Evolutionary conservation across 2,113 vertebrate species (phyloP), one percentile per base, ranked within the genome.

Genomic region (Zapornia atra): DNA sequence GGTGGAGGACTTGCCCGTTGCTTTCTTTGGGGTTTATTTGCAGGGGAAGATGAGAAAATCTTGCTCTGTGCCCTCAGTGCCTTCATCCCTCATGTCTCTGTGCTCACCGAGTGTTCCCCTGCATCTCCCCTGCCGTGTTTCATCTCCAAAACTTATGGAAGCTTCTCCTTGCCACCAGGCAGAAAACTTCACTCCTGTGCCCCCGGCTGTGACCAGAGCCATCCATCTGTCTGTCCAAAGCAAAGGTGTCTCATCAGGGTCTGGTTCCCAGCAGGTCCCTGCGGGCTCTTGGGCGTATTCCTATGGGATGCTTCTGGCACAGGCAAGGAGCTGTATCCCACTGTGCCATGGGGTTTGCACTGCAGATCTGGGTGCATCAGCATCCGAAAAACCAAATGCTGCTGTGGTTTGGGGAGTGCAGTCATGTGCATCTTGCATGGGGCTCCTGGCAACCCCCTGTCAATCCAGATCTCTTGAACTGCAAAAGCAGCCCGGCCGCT

Each of bases 21-120:
- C 17, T 91, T 19, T 63, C 53, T 21, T 77, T 34, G 29, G 33
- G 53, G 51, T 81, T 79, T 29, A 40, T 70, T 79, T 63, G 24
- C 13, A 21, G 20, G 5, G 18, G 19, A 17, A n/a, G 29, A 42
- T 29, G 51, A 26, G 59, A 19, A 60, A 7, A 3, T 68, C 69
- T 69, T 0, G 0, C 20, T 79, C 25, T 0, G 0, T 53, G 19
- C 26, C 2, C 10, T 4, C 3, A 4, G 4, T 50, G 56, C 57
- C 66, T 12, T 1, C 0, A 0, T 57, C 33, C 42, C 25, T 15
- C 33, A 22, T 78, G 12, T 66, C 33, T 57, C 33, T 0, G 1
- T 5, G 18, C 34, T 70, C 46, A 14, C n/a, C 1, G 5, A 48
- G 53, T 5, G 36, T 46, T 88, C 70, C 42, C 63, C 6, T 4